Percentiles rank a stretch among this genome's conserved stretches.
These are phyloP conservation scores for Acanthosepion esculentum DNA, from an alignment of 2,888 invertebrate species.

Conservation along the genomic window DNA sequence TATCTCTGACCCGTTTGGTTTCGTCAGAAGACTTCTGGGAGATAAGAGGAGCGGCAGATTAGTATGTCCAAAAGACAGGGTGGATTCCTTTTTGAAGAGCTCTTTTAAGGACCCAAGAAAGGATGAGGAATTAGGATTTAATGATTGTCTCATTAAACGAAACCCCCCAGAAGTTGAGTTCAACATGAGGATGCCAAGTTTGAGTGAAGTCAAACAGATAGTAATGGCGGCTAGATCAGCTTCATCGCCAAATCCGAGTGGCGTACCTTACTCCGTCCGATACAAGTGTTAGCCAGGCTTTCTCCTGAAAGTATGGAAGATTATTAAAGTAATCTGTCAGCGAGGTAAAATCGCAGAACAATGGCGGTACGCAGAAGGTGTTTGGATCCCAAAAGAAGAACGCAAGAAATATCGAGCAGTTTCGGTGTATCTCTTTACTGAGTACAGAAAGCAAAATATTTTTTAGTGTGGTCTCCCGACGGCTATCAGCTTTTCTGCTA, in stretches of 20 bases:
- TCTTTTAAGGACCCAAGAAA: neutral
- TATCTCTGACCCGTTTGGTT: neutral
- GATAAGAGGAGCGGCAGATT: neutral
- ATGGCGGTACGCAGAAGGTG: conserved; percentile 49
- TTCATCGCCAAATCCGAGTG: conserved; percentile 52
- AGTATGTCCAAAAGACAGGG: neutral
- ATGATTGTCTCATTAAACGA: neutral
- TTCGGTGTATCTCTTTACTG: no score
- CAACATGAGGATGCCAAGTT: conserved; percentile 47
- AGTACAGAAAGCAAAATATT: no score
- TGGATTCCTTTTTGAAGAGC: neutral
- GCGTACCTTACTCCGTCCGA: conserved; percentile 52
- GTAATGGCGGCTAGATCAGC: conserved; percentile 50
- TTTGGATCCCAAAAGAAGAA: neutral
- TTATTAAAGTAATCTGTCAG: conserved; percentile 50
- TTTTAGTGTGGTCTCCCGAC: no score
- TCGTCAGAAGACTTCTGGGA: neutral
- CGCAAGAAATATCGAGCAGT: no score
- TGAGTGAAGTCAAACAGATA: conserved; percentile 49
- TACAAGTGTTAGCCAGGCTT: conserved; percentile 53
- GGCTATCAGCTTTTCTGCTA: no score
- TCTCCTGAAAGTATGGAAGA: conserved; percentile 50
- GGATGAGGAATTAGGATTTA: no score
- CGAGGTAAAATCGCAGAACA: conserved; percentile 45
- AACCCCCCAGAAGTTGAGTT: neutral